Base-by-base conservation (phyloP, 2,888 invertebrate species). In the Drosophila mettleri region DNA sequence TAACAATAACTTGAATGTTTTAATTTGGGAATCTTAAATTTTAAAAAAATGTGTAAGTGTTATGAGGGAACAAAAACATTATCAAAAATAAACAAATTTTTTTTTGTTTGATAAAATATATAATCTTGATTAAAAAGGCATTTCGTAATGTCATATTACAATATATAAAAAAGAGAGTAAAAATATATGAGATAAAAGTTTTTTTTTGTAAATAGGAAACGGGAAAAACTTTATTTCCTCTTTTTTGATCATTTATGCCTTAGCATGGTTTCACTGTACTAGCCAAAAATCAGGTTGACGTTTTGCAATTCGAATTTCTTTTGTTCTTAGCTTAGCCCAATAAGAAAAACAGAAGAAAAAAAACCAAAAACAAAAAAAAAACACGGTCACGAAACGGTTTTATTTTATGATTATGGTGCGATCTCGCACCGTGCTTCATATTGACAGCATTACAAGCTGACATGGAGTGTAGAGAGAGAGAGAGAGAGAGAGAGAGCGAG, bases 351-450 rank as follows among this genome's bases (percentile, higher is more conserved):
- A 41, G 6, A n/a, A 34, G 3, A 27, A 20, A 14, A n/a, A n/a
- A 10, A 8, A 55, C 33, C 41, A 38, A 65, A 62, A 29, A 27
- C 18, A 12, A n/a, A 10, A 9, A 49, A 41, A 55, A 43, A 77
- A 66, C 52, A 78, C 78, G 69, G 62, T 60, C 74, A 74, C 36
- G 57, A 57, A 74, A 74, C 79, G 55, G 74, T 74, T 68, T 68
- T 33, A 65, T 59, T 55, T 65, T 39, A 58, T 58, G 62, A 27
- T 41, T 55, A 20, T 60, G 48, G 55, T 74, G 79, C 60, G 62
- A 74, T 78, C 62, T 52, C 39, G 46, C 41, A 36, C 46, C 45
- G 62, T 67, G 58, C 57, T 61, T 61, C 60, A 78, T 74, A 73
- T 67, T 78, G 31, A 52, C 66, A 73, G 54, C 39, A 54, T 53